A percentile compares a stretch with the other conserved stretches of the same genome.
Conservation (phyloP, 2,888 invertebrate genomes). For the Eupelmus urozonus region DNA sequence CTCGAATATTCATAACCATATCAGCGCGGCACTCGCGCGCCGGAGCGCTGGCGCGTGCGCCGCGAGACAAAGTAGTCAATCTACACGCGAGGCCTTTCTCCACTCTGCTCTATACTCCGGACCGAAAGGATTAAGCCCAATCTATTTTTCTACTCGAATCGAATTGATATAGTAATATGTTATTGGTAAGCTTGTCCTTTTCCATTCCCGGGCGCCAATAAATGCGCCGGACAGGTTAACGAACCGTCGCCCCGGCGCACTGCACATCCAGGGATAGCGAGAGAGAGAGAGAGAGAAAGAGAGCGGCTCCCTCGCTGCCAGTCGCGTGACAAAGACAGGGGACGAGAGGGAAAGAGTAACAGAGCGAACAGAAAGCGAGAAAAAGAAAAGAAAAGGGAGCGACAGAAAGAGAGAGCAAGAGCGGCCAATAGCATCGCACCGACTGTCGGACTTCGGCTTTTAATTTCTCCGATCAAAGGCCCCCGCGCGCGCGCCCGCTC, state of each 20-base stretch:
- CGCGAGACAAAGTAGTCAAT: constrained; percentile 17
- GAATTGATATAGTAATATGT: constrained; percentile 74
- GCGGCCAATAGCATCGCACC: constrained; percentile 65
- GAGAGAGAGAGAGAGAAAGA: constrained; percentile 48
- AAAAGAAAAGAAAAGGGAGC: constrained; percentile 6
- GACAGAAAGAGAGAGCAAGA: constrained; percentile 47
- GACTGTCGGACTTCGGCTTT: constrained; percentile 73
- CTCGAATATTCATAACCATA: constrained; percentile 33
- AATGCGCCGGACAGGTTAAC: constrained; percentile 76
- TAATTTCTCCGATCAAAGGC: constrained; percentile 75
- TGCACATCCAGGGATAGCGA: neutral
- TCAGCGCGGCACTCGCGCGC: no score
- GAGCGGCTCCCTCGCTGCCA: no score
- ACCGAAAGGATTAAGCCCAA: constrained; percentile 35
- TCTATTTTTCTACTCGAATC: constrained; percentile 57
- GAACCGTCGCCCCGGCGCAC: constrained; percentile 70
- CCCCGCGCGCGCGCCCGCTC: constrained; percentile 18
- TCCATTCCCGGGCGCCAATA: constrained; percentile 70
- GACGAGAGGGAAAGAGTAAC: neutral
- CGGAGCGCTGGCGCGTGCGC: neutral
- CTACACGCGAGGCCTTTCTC: neutral
- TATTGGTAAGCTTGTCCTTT: constrained; percentile 72
- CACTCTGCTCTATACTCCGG: neutral
- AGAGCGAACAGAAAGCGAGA: constrained; percentile 43
- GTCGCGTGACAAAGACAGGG: no score